A percentile compares a stretch with the other conserved stretches of the same genome.
Conservation (phyloP, 2,113 vertebrate species). For the Semnornis frantzii region DNA sequence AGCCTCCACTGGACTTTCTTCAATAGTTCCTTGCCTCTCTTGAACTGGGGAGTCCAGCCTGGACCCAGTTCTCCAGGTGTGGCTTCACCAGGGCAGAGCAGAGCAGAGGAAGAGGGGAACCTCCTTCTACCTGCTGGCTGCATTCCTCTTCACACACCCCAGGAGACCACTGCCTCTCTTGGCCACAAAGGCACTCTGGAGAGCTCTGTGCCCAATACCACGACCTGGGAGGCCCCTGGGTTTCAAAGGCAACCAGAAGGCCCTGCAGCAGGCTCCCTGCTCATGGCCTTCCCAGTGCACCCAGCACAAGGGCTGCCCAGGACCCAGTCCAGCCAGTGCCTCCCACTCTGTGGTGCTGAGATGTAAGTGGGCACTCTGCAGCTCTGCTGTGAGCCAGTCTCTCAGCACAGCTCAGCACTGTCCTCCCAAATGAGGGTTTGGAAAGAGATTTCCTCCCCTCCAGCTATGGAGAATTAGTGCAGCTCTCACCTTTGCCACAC, state of each 20-base stretch:
- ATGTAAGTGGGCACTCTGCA: rapidly evolving
- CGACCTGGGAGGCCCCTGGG: rapidly evolving
- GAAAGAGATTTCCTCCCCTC: background rate
- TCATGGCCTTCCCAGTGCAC: background rate
- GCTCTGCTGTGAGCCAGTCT: background rate
- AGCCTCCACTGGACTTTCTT: background rate
- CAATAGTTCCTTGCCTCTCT: background rate
- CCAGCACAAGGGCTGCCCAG: rapidly evolving
- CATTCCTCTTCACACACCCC: background rate
- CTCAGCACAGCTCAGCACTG: background rate
- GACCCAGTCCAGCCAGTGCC: rapidly evolving
- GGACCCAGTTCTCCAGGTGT: background rate
- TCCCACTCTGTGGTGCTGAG: background rate
- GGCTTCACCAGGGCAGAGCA: background rate
- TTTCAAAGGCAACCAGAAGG: background rate
- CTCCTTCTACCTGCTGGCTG: background rate
- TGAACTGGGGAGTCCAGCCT: background rate
- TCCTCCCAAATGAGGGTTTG: background rate
- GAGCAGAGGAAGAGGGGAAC: background rate
- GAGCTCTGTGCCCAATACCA: background rate
- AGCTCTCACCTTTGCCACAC: background rate
- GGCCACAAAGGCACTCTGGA: background rate
- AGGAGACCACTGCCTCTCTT: background rate
- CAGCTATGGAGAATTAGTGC: background rate
- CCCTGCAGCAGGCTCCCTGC: background rate